Conservation (phyloP, 2,113 vertebrate genomes). For the Ursus arctos region DNA sequence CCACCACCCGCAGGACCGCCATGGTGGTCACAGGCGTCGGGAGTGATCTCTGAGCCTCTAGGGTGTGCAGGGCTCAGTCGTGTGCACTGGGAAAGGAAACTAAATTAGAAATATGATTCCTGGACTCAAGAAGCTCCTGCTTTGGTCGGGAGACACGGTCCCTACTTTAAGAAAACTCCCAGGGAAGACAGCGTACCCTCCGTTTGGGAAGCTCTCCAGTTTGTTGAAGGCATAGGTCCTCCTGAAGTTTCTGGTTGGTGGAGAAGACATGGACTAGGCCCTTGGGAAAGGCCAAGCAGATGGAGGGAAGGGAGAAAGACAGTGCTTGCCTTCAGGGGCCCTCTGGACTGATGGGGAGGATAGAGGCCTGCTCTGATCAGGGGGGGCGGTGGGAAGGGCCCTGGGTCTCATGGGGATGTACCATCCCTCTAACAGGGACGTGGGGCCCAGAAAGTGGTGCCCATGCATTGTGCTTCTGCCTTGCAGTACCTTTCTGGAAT, state of each 20-base stretch:
- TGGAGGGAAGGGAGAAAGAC: not conserved
- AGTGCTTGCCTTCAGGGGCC: not conserved
- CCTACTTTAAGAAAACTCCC: not conserved
- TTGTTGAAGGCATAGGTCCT: not conserved
- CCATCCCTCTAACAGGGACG: not conserved
- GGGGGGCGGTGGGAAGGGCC: not conserved
- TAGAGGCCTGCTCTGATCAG: not conserved
- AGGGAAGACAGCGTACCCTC: not conserved
- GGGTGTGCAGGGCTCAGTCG: not conserved
- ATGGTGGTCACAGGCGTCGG: fast-evolving
- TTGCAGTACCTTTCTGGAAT: not conserved
- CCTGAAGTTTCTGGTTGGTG: not conserved
- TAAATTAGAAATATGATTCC: not conserved
- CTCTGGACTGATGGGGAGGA: not conserved
- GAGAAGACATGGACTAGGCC: not conserved
- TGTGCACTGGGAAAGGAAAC: not conserved
- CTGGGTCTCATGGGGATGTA: not conserved
- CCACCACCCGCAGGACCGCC: too few relatives aligned
- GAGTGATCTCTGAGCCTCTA: not conserved
- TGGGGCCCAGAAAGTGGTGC: not conserved
- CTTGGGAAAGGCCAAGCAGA: not conserved
- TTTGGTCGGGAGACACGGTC: not conserved
- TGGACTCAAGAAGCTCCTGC: not conserved
- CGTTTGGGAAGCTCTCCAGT: not conserved
- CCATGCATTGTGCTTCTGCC: too few relatives aligned